phyloP scores from a whole-genome alignment of 2,888 invertebrate genomes.

The Teinopalpus imperialis region DNA sequence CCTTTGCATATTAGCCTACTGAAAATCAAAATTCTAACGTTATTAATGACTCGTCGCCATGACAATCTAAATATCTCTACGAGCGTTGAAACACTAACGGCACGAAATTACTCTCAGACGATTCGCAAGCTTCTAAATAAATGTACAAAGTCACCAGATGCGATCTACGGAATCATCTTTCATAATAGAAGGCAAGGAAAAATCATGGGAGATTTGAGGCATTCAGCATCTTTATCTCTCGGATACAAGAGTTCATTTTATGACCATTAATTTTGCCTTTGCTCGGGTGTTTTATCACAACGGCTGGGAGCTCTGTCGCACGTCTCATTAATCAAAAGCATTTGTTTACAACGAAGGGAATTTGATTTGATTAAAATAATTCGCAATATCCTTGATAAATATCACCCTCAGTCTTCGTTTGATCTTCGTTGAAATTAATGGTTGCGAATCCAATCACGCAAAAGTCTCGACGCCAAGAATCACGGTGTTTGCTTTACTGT shows the following conservation, averaged over 20 bases:
- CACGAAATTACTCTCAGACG: constrained; percentile 57
- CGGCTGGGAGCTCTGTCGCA: constrained; percentile 79
- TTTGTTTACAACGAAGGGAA: constrained; percentile 82
- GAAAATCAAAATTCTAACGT: constrained; percentile 78
- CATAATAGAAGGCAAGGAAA: constrained; percentile 70
- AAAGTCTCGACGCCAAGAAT: constrained; percentile 57
- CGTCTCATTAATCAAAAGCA: constrained; percentile 82
- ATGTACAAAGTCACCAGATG: constrained; percentile 75
- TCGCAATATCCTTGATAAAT: constrained; percentile 83
- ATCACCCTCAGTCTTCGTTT: constrained; percentile 81
- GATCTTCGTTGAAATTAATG: constrained; percentile 80
- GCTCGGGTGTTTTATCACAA: constrained; percentile 79
- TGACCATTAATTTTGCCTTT: constrained; percentile 81
- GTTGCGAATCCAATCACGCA: constrained; percentile 79
- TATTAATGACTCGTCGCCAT: constrained; percentile 77
- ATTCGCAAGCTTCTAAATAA: constrained; percentile 56
- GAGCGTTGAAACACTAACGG: constrained; percentile 62
- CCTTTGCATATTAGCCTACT: constrained; percentile 77
- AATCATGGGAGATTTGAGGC: constrained; percentile 77
- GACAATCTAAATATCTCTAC: constrained; percentile 78
- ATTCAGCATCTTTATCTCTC: constrained; percentile 79
- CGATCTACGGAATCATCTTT: constrained; percentile 67
- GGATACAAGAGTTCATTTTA: constrained; percentile 82
- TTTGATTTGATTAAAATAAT: constrained; percentile 83
- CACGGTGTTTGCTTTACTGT: constrained; percentile 41